These are phyloP conservation scores for Trichomalopsis sarcophagae DNA, from an alignment of 1,140 invertebrate genomes.

Conservation along the genomic window DNA sequence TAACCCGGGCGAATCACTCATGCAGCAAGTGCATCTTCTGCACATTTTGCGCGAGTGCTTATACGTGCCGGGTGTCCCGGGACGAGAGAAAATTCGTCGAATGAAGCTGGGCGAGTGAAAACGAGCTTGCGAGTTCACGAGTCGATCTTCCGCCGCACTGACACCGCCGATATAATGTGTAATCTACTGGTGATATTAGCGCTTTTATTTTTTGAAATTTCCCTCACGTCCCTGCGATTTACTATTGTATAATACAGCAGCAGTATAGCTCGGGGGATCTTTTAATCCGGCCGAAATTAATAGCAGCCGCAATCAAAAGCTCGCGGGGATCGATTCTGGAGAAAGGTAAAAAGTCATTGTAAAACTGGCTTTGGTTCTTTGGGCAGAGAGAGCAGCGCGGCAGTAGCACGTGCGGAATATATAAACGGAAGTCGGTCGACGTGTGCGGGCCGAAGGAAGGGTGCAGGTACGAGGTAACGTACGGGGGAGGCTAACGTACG, in stretches of 20 bases:
- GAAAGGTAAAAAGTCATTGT: slow-evolving; percentile 6
- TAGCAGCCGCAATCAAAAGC: not conserved
- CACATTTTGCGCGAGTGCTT: slow-evolving; percentile 34
- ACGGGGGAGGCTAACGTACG: slow-evolving; percentile 65
- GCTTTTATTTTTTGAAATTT: not conserved
- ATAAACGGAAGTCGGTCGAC: slow-evolving; percentile 48
- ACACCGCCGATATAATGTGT: not conserved
- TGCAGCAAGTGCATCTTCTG: slow-evolving; percentile 37
- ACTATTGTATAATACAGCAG: not conserved
- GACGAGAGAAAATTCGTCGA: slow-evolving; percentile 42
- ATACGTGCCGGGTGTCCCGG: slow-evolving; percentile 31
- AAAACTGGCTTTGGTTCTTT: slow-evolving; percentile 2
- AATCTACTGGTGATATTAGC: not conserved
- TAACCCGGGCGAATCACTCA: slow-evolving; percentile 36
- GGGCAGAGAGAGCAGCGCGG: not conserved
- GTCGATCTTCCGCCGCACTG: not conserved
- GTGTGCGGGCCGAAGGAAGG: slow-evolving; percentile 54
- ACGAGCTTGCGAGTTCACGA: not conserved
- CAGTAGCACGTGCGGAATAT: slow-evolving; percentile 9
- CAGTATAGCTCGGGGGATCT: not conserved
- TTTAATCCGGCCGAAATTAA: slow-evolving; percentile 12
- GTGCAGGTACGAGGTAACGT: slow-evolving; percentile 61
- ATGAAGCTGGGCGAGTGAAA: slow-evolving; percentile 10
- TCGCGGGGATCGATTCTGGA: not conserved
- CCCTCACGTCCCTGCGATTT: not conserved